Evolutionary conservation across 2,113 vertebrate genomes (phyloP).

Genomic region (Cathartes aura): DNA sequence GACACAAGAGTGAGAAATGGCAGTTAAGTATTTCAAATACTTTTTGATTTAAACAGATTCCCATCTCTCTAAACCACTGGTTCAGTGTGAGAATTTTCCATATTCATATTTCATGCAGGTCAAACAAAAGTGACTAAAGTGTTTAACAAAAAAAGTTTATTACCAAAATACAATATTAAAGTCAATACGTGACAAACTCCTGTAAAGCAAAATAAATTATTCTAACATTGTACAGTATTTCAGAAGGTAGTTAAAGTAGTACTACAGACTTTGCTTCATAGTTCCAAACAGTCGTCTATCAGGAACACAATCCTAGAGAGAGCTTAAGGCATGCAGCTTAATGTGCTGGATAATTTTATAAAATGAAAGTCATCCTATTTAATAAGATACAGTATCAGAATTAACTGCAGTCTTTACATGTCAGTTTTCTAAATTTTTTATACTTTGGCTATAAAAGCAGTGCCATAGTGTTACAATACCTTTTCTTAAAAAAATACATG

Average conservation of each 20-base stretch:
- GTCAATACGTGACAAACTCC: slow-evolving; percentile 87
- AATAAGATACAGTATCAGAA: slow-evolving; percentile 71
- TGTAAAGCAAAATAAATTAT: slow-evolving; percentile 93
- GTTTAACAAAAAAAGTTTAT: slow-evolving; percentile 89
- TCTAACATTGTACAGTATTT: slow-evolving; percentile 85
- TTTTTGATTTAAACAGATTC: background rate
- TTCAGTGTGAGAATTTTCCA: background rate
- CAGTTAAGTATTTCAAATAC: background rate
- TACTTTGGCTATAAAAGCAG: slow-evolving; percentile 84
- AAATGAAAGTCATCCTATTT: slow-evolving; percentile 76
- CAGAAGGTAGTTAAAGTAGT: slow-evolving; percentile 78
- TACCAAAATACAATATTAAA: slow-evolving; percentile 96
- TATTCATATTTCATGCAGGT: background rate
- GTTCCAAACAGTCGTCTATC: slow-evolving; percentile 64
- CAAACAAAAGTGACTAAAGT: slow-evolving; percentile 42
- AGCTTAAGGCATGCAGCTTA: slow-evolving; percentile 81
- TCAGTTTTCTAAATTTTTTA: slow-evolving; percentile 74
- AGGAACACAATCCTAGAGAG: slow-evolving; percentile 71
- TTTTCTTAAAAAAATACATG: slow-evolving; percentile 88
- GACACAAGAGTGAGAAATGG: background rate
- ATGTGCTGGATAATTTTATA: slow-evolving; percentile 75
- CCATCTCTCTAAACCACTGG: background rate
- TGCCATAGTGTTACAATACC: slow-evolving; percentile 82
- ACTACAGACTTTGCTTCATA: slow-evolving; percentile 71
- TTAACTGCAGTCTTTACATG: slow-evolving; percentile 74